These are phyloP conservation scores for Apistogramma diplotaenia DNA, from an alignment of 2,113 vertebrate genomes.

Conservation along the genomic window DNA sequence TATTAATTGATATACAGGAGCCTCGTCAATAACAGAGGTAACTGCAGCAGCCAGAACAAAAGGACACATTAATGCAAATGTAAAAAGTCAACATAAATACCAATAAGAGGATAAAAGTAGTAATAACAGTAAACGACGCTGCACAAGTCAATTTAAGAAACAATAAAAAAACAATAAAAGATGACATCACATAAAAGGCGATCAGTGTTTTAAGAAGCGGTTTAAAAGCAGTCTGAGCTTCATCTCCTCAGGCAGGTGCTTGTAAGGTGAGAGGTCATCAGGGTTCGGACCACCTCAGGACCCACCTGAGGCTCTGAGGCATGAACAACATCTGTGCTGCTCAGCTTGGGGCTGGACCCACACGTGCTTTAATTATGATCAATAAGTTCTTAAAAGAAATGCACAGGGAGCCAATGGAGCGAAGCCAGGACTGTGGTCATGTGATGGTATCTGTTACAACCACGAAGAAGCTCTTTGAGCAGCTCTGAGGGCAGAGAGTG, in stretches of 20 bases:
- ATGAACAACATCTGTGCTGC: fast-evolving
- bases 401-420: not conserved
- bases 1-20: not conserved
- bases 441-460: fast-evolving
- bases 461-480: not conserved
- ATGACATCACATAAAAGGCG: fast-evolving
- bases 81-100: not conserved
- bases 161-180: not conserved
- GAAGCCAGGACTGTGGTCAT: not conserved
- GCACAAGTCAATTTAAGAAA: not conserved
- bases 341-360: fast-evolving
- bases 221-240: not conserved
- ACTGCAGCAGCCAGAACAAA: not conserved
- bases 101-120: not conserved
- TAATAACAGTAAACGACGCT: not conserved
- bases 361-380: not conserved
- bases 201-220: not conserved
- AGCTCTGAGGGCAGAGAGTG: not conserved
- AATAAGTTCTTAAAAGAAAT: not conserved
- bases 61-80: not conserved
- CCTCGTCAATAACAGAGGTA: not conserved
- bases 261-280: not conserved
- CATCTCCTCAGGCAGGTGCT: not conserved
- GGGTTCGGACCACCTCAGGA: not conserved
- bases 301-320: not conserved